Evolutionary conservation across 2,113 vertebrate genomes (phyloP).

Genomic region (Rhabdornis inornatus): DNA sequence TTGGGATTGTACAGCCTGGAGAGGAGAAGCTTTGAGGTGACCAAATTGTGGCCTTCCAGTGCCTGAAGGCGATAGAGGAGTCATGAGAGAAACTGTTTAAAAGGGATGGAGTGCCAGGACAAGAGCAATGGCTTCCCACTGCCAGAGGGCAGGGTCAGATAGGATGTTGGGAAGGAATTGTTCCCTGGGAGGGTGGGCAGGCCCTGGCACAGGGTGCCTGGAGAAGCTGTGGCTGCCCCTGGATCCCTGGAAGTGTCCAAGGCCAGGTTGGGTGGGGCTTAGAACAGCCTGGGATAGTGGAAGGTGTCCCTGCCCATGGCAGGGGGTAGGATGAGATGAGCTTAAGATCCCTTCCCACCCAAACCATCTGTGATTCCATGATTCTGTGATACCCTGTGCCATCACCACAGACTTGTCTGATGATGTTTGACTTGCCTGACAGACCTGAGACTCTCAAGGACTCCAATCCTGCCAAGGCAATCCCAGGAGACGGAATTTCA

Average conservation of each 20-base stretch:
- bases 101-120: not conserved
- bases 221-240: not conserved
- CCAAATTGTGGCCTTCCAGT: rapidly evolving
- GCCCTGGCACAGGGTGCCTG: not conserved
- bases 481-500: not conserved
- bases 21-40: not conserved
- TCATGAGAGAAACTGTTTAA: rapidly evolving
- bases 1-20: not conserved
- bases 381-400: not conserved
- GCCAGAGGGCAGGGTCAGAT: not conserved
- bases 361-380: not conserved
- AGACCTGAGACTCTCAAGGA: not conserved
- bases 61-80: rapidly evolving
- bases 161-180: not conserved
- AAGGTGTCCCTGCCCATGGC: not conserved
- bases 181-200: not conserved
- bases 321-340: rapidly evolving
- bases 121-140: rapidly evolving
- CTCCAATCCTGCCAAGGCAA: not conserved
- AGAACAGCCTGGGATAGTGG: not conserved
- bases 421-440: not conserved
- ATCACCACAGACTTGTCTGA: not conserved
- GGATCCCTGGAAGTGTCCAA: not conserved
- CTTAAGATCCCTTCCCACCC: not conserved
- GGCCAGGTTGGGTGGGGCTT: not conserved